Evolutionary conservation across 2,888 invertebrate genomes (phyloP), one percentile per base, ranked within the genome.

Genomic region (Buathra laborator): DNA sequence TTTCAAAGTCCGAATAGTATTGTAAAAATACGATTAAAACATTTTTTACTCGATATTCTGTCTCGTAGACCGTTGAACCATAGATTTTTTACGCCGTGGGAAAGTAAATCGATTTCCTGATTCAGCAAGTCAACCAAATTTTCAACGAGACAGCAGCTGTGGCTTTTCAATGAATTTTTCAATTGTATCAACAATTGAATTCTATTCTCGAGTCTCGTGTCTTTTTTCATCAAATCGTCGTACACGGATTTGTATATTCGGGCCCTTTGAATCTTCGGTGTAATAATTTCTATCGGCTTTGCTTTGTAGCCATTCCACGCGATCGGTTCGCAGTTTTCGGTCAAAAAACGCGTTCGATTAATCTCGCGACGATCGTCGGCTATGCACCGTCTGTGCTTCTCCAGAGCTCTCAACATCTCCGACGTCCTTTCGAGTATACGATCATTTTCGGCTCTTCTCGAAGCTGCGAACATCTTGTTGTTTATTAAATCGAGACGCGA

Each of bases 251-350:
- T 96, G 66, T 97, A 95, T 90, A 97, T 96, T 72, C 96, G 95
- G 16, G 97, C 98, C 89, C 96, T 96, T 90, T 98, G 97, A 24
- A 97, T 97, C 92, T 97, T 97, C 72, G 97, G 92, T 0, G 98
- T 97, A 88, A 98, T 97, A 97, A 98, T 96, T 87, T 96, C 95
- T 19, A 98, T 95, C 48, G 96, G 92, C 83, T 94, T 95, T 24
- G 96, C 96, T 90, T 97, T 97, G 89, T 96, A 96, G 46, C 96
- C 96, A 84, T 95, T 95, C 97, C 98, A 98, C 80, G 96, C 95
- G 59, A 97, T 95, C 0, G 98, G 97, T 87, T 96, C 95, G 3
- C 96, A 96, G 90, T 97, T 95, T 88, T 95, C 95, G 86, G 96
- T 95, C 62, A 98, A 94, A 90, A 97, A 95, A 84, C 95, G 94